These are phyloP conservation scores for Thereva unica DNA, from an alignment of 2,888 invertebrate species.

Conservation along the genomic window DNA sequence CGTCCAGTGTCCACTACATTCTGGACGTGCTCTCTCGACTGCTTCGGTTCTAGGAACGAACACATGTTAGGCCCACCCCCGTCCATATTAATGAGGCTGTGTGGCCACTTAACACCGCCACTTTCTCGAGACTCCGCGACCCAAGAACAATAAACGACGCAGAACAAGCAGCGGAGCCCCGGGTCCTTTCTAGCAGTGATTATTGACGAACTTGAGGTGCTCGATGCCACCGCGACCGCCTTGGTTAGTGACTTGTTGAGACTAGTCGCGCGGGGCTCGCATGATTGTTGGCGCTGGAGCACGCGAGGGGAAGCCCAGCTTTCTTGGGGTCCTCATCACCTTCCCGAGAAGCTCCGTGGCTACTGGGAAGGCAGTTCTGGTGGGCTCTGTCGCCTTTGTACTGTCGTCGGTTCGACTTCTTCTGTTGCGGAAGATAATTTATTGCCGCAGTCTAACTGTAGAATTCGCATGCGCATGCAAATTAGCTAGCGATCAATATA, in stretches of 20 bases:
- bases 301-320: too few relatives aligned
- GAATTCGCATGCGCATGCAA: conserved; percentile 32
- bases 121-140: too few relatives aligned
- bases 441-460: conserved; percentile 30
- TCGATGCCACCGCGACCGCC: too few relatives aligned
- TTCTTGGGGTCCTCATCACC: too few relatives aligned
- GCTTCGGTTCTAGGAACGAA: conserved; percentile 30
- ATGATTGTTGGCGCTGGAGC: too few relatives aligned
- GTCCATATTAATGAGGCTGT: conserved; percentile 22
- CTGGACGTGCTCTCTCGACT: conserved; percentile 26
- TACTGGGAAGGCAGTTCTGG: neutral
- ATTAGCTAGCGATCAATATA: conserved; percentile 19
- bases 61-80: conserved; percentile 27
- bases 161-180: too few relatives aligned
- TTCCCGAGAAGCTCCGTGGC: too few relatives aligned
- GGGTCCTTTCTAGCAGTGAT: too few relatives aligned
- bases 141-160: too few relatives aligned
- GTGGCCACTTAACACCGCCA: conserved; percentile 3
- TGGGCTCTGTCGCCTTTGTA: conserved; percentile 14
- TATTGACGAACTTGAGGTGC: too few relatives aligned
- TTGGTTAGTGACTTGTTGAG: too few relatives aligned
- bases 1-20: conserved; percentile 13
- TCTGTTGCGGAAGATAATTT: conserved; percentile 33
- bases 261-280: too few relatives aligned
- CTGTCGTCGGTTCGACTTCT: conserved; percentile 6